phyloP scores from a whole-genome alignment of 2,888 invertebrate genomes.

The Mylabris sibirica region DNA sequence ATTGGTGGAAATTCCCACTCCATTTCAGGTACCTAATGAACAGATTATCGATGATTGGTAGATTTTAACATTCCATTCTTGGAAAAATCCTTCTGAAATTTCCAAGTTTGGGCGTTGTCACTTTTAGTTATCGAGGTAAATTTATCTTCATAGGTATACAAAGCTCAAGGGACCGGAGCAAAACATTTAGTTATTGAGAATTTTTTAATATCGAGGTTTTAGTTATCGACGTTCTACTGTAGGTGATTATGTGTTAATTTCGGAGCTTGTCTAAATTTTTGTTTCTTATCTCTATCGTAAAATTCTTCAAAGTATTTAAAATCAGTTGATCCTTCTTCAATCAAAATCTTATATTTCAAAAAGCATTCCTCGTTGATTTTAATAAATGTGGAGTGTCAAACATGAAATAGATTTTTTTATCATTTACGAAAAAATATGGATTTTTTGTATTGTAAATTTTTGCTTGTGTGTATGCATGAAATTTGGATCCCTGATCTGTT shows the following conservation, averaged over 20 bases:
- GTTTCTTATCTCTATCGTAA: constrained; percentile 26
- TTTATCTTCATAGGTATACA: too few species aligned
- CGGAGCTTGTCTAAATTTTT: constrained; percentile 26
- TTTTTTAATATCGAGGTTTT: too few species aligned
- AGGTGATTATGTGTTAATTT: constrained; percentile 38
- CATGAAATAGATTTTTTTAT: constrained; percentile 36
- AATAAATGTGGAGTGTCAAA: constrained; percentile 41
- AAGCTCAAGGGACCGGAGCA: too few species aligned
- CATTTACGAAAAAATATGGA: constrained; percentile 34
- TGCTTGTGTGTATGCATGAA: constrained; percentile 25
- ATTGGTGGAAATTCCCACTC: too few species aligned
- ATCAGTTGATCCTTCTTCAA: constrained; percentile 29
- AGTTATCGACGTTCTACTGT: too few species aligned
- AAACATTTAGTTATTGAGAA: too few species aligned
- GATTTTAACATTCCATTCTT: too few species aligned
- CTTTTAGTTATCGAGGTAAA: too few species aligned
- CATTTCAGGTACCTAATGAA: too few species aligned
- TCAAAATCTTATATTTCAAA: constrained; percentile 27
- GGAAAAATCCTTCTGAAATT: too few species aligned
- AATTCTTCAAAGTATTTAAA: constrained; percentile 33
- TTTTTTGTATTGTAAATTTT: constrained; percentile 28
- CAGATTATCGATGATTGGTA: too few species aligned
- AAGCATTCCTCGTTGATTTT: constrained; percentile 39
- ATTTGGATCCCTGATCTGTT: constrained; percentile 37
- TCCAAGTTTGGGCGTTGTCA: too few species aligned